Percentiles rank a stretch among this genome's conserved stretches.
Evolutionary conservation across 2,797 vertebrate genomes (phyloP).

Genomic region (Halcyon smyrnensis): DNA sequence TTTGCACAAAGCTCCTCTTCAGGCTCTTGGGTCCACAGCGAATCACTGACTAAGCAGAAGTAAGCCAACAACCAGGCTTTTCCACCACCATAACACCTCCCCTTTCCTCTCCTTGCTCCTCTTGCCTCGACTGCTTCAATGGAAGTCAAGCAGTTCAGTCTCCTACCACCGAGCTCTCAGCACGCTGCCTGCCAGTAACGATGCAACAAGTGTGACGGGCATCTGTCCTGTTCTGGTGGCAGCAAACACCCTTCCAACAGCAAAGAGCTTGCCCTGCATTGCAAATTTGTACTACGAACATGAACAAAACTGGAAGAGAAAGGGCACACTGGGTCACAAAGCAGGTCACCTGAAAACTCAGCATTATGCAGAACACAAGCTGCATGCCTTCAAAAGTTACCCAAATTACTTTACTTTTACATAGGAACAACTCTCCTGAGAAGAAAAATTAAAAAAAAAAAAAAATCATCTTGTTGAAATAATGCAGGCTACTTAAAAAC

Average conservation of each 20-base stretch:
- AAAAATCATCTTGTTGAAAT: not conserved
- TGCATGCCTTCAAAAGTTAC: conserved; percentile 10
- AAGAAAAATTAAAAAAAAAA: not conserved
- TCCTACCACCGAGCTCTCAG: not conserved
- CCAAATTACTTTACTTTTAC: conserved; percentile 49
- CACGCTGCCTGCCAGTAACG: not conserved
- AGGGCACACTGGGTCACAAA: conserved; percentile 50
- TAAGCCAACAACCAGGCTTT: not conserved
- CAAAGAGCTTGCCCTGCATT: not conserved
- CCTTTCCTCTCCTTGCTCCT: not conserved
- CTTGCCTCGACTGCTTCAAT: not conserved
- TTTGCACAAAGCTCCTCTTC: not conserved
- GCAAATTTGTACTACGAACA: not conserved
- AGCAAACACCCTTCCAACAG: not conserved
- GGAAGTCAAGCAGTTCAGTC: not conserved
- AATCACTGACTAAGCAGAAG: not conserved
- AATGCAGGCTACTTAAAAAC: not conserved
- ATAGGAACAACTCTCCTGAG: not conserved
- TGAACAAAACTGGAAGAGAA: conserved; percentile 35
- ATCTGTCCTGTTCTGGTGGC: not conserved
- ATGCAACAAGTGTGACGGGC: not conserved
- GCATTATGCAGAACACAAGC: conserved; percentile 65
- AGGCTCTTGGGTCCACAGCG: not conserved
- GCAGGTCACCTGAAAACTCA: conserved; percentile 70
- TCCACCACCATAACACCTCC: not conserved